Conservation (phyloP, 2,113 vertebrate species). For the Poeciliopsis turrubarensis region DNA sequence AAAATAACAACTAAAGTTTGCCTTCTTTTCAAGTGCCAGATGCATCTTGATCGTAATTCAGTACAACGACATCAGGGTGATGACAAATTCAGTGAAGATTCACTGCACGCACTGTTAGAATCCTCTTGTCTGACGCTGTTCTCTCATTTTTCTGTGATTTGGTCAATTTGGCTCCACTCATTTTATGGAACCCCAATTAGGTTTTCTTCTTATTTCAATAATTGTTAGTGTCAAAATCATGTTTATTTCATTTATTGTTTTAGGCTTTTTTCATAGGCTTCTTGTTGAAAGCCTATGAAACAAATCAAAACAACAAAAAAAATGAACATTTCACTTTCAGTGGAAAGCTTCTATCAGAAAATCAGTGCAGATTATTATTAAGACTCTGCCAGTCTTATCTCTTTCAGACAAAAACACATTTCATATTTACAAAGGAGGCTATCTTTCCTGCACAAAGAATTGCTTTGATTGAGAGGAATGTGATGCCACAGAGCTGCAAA, state of each 20-base stretch:
- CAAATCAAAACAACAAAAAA: background rate
- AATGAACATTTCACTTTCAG: background rate
- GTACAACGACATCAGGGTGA: constrained; percentile 32
- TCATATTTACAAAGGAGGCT: constrained; percentile 9
- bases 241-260: background rate
- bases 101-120: constrained; percentile 8
- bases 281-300: background rate
- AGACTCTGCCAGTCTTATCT: background rate
- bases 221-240: background rate
- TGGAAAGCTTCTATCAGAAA: background rate
- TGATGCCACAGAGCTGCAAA: constrained; percentile 18
- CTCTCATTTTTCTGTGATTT: background rate
- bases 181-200: background rate
- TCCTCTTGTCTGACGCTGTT: background rate
- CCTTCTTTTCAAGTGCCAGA: constrained; percentile 32
- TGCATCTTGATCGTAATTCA: constrained; percentile 58
- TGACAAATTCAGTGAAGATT: constrained; percentile 55
- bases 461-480: constrained; percentile 19
- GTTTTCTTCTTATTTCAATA: background rate
- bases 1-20: background rate
- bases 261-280: background rate
- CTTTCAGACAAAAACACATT: constrained; percentile 3
- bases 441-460: background rate
- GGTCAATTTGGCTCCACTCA: background rate
- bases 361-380: background rate